phyloP scores from a whole-genome alignment of 2,797 vertebrate genomes.

The Phrynocephalus forsythii region DNA sequence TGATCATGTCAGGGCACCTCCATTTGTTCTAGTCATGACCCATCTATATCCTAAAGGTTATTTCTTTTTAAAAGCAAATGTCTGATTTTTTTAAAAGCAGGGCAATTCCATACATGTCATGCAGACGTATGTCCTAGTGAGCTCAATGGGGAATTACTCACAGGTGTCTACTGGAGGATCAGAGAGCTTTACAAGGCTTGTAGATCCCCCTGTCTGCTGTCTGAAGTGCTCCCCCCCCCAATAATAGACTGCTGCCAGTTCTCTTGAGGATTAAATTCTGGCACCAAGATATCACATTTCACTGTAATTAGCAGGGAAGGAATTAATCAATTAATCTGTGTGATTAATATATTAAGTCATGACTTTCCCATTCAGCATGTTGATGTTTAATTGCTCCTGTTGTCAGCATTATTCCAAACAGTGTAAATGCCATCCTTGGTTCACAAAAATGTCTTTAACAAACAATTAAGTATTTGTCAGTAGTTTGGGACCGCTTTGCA shows the following conservation, averaged over 20 bases:
- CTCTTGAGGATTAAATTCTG: conserved; percentile 21
- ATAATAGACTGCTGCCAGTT: not conserved
- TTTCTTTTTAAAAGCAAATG: not conserved
- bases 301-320: conserved; percentile 35
- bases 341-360: conserved; percentile 47
- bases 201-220: not conserved
- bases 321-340: conserved; percentile 43
- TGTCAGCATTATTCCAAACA: conserved; percentile 40
- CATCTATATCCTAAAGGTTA: not conserved
- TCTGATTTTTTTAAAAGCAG: not conserved
- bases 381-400: conserved; percentile 36
- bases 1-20: too few relatives aligned
- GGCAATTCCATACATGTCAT: not conserved
- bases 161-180: not conserved
- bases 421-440: conserved; percentile 28
- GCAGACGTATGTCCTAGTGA: not conserved
- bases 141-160: not conserved
- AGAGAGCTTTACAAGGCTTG: not conserved
- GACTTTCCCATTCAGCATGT: conserved; percentile 22
- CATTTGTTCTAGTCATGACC: too few relatives aligned
- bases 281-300: conserved; percentile 30
- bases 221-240: not conserved
- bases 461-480: conserved; percentile 37
- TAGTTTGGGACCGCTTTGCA: conserved; percentile 5
- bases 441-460: conserved; percentile 32